Percentiles rank a stretch among this genome's conserved stretches.
phyloP scores from a whole-genome alignment of 1,140 invertebrate genomes.

The Nephila pilipes region DNA sequence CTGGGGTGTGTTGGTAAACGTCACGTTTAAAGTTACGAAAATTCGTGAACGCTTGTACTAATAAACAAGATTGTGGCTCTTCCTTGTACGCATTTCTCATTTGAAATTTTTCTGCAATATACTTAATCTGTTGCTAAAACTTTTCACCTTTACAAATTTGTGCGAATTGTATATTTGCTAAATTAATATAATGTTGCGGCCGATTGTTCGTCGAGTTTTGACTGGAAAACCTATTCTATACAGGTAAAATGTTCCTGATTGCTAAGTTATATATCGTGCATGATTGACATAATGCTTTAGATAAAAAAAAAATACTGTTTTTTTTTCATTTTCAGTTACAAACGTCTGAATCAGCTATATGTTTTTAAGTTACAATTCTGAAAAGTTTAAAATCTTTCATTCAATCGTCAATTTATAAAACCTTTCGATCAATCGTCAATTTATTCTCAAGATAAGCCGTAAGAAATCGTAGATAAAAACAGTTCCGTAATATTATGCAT shows the following conservation, averaged over 20 bases:
- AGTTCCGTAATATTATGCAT: too few relatives aligned
- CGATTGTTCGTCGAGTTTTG: slow-evolving; percentile 34
- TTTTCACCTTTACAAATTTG: background rate
- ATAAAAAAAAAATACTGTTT: background rate
- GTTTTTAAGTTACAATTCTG: background rate
- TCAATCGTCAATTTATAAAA: too few relatives aligned
- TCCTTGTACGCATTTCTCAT: background rate
- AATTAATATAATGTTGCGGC: slow-evolving; percentile 27
- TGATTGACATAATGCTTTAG: background rate
- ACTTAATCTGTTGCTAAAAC: background rate
- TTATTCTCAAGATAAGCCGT: background rate
- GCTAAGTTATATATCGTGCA: background rate
- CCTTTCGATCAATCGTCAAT: background rate
- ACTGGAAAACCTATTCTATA: background rate
- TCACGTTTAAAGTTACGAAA: background rate
- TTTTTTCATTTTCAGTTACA: background rate
- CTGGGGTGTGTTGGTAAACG: background rate
- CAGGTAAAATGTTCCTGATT: background rate
- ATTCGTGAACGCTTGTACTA: background rate
- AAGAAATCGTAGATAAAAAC: background rate
- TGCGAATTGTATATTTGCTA: background rate
- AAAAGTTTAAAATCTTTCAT: background rate
- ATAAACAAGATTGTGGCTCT: background rate
- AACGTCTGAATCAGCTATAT: too few relatives aligned
- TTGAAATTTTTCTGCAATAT: background rate